Evolutionary conservation across 2,888 invertebrate genomes (phyloP).

Genomic region (Rhimphoctona megacephalus): DNA sequence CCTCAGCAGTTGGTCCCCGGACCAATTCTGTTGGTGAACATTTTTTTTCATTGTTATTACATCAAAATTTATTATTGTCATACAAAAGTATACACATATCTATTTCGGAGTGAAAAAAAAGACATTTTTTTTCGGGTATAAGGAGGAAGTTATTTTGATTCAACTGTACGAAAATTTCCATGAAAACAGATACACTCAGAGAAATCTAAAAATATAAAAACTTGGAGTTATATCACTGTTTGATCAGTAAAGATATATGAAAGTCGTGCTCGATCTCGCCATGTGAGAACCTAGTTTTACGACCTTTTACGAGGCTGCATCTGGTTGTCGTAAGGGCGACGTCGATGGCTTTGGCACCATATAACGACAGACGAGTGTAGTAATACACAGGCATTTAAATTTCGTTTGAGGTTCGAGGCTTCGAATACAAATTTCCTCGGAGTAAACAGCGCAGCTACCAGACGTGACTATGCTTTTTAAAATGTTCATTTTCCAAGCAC

Average conservation of each 20-base stretch:
- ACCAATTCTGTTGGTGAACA: not conserved
- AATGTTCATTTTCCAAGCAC: slow-evolving; percentile 5
- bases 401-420: not conserved
- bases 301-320: slow-evolving; percentile 58
- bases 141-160: not conserved
- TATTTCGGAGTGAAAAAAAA: not conserved
- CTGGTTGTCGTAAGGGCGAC: slow-evolving; percentile 54
- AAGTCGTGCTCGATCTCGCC: slow-evolving; percentile 7
- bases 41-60: not conserved
- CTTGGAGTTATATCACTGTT: not conserved
- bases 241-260: not conserved
- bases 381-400: slow-evolving; percentile 41
- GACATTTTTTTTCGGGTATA: not conserved
- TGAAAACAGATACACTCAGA: not conserved
- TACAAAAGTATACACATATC: not conserved
- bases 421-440: slow-evolving; percentile 11
- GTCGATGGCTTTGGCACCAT: not conserved
- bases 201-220: not conserved
- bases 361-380: slow-evolving; percentile 9
- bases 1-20: not conserved
- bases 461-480: not conserved
- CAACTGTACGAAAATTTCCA: not conserved
- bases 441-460: not conserved
- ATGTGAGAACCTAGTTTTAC: slow-evolving; percentile 39
- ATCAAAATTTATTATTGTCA: not conserved